phyloP scores from a whole-genome alignment of 2,113 vertebrate genomes.

The Cyanoramphus novaezelandiae region DNA sequence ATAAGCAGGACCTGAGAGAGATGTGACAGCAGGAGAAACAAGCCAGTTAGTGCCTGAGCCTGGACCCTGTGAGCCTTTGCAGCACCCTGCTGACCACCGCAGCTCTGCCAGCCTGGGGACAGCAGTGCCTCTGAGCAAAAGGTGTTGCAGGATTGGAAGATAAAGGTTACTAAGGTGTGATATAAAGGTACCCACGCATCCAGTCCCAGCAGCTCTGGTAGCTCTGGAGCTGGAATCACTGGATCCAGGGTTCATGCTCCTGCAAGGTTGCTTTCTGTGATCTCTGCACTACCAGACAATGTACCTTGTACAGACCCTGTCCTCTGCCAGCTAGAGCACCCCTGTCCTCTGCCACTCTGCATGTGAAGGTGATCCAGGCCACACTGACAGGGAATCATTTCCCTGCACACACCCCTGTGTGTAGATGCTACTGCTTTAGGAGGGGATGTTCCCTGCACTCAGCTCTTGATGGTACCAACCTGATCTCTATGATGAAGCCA shows the following conservation, averaged over 20 bases:
- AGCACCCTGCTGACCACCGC: not conserved
- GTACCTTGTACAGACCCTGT: too few species aligned
- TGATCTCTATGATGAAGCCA: not conserved
- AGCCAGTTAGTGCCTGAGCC: not conserved
- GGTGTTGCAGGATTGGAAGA: not conserved
- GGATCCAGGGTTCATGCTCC: not conserved
- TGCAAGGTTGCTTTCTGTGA: not conserved
- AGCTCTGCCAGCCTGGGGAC: not conserved
- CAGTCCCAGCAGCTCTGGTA: not conserved
- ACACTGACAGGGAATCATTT: not conserved
- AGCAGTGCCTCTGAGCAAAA: not conserved
- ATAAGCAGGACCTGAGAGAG: not conserved
- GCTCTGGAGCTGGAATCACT: not conserved
- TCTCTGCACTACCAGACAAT: not conserved
- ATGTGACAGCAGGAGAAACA: not conserved
- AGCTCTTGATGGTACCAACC: not conserved
- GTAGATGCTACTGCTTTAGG: not conserved
- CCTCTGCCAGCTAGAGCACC: not conserved
- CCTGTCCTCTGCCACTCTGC: not conserved
- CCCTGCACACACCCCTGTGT: not conserved
- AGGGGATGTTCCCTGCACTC: not conserved
- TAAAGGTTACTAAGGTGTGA: not conserved
- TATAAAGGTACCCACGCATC: not conserved
- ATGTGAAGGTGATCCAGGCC: not conserved
- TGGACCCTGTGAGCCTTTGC: not conserved